Conservation (phyloP, 2,113 vertebrate genomes). For the Gobiocypris rarus region DNA sequence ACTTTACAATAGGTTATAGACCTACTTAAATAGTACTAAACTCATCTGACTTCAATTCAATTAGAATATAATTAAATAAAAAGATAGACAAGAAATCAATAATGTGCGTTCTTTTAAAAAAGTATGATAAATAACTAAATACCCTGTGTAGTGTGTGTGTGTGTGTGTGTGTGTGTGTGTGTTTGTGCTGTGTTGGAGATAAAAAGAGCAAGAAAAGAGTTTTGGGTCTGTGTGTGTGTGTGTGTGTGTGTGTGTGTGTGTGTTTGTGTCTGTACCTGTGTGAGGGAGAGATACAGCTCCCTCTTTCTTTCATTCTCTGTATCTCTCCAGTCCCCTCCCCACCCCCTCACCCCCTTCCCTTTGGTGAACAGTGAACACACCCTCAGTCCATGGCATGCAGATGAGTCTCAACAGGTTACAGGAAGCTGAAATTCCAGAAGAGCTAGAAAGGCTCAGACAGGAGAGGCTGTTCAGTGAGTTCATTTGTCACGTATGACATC, state of each 20-base stretch:
- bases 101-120: background rate
- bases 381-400: slow-evolving; percentile 58
- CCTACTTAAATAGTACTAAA: background rate
- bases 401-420: slow-evolving; percentile 70
- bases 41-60: background rate
- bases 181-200: slow-evolving; percentile 7
- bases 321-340: slow-evolving; percentile 21
- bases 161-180: no score
- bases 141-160: slow-evolving; percentile 1
- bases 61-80: background rate
- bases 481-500: slow-evolving; percentile 36
- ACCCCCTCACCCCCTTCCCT: slow-evolving; percentile 1
- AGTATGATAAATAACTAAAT: background rate
- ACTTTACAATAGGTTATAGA: background rate
- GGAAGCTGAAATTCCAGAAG: slow-evolving; percentile 64
- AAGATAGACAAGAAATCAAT: background rate
- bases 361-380: slow-evolving; percentile 57
- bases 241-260: background rate
- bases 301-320: slow-evolving; percentile 58
- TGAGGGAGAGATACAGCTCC: slow-evolving; percentile 56
- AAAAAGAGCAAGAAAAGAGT: slow-evolving; percentile 3
- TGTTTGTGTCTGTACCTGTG: slow-evolving; percentile 32
- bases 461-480: slow-evolving; percentile 32
- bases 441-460: slow-evolving; percentile 48
- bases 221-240: background rate